Conservation (phyloP, 2,797 vertebrate genomes). For the Heterohyrax brucei region DNA sequence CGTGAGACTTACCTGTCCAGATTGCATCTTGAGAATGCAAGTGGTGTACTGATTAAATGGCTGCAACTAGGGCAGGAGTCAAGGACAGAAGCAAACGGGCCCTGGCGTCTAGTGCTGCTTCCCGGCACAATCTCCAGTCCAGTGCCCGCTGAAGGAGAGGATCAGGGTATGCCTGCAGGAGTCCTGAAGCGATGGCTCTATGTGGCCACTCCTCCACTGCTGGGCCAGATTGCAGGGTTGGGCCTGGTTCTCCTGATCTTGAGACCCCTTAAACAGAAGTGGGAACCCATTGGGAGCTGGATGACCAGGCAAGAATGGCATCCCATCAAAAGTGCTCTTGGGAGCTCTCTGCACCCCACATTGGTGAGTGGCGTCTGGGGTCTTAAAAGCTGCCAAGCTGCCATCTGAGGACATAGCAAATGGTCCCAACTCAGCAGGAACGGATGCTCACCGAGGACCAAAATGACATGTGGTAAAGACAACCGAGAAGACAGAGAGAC, state of each 20-base stretch:
- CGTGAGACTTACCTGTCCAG: not conserved
- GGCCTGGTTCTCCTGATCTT: not conserved
- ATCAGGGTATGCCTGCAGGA: too few relatives aligned
- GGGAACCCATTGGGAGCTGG: not conserved
- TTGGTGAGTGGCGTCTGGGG: too few relatives aligned
- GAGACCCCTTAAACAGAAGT: not conserved
- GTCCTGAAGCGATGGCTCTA: not conserved
- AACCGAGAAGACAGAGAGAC: too few relatives aligned
- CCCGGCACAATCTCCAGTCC: not conserved
- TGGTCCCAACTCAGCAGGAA: too few relatives aligned
- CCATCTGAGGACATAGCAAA: too few relatives aligned
- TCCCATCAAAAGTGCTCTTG: not conserved
- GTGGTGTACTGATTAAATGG: not conserved
- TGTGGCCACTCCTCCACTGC: not conserved
- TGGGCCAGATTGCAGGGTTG: not conserved
- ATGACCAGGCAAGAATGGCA: too few relatives aligned
- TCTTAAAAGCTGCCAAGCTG: too few relatives aligned
- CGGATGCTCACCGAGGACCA: too few relatives aligned
- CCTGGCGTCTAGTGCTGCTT: not conserved
- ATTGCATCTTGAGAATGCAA: not conserved
- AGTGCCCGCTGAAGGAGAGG: too few relatives aligned
- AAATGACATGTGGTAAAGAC: too few relatives aligned
- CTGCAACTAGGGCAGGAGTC: fast-evolving
- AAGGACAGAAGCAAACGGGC: fast-evolving
- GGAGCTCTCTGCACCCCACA: too few relatives aligned